A percentile compares a stretch with the other conserved stretches of the same genome.
Evolutionary conservation across 2,888 invertebrate genomes (phyloP).

Genomic region (Tridacna crocea): DNA sequence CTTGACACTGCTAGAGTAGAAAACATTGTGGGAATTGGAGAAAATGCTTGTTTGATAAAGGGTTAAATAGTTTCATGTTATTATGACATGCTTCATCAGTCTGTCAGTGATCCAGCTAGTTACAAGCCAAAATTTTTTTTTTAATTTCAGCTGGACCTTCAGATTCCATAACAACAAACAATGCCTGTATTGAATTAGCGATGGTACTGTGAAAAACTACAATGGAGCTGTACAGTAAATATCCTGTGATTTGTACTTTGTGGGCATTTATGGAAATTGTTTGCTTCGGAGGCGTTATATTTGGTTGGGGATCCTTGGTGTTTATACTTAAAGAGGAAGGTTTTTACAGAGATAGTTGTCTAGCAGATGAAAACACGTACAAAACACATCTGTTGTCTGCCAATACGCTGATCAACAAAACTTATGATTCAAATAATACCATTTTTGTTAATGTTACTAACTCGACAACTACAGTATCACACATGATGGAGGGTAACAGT

Average conservation of each 20-base stretch:
- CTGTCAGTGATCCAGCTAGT: too few species aligned
- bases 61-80: too few species aligned
- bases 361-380: background rate
- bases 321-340: constrained; percentile 72
- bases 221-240: constrained; percentile 50
- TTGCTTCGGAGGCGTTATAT: constrained; percentile 70
- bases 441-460: background rate
- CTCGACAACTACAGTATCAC: background rate
- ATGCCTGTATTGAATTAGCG: too few species aligned
- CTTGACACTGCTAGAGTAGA: too few species aligned
- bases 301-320: constrained; percentile 74
- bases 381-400: background rate
- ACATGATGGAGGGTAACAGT: background rate
- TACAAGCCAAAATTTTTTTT: too few species aligned
- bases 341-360: constrained; percentile 65
- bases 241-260: constrained; percentile 54
- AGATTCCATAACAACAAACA: too few species aligned
- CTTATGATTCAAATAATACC: background rate
- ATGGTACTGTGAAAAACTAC: too few species aligned
- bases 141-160: too few species aligned
- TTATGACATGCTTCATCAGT: too few species aligned
- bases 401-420: background rate
- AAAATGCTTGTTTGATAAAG: too few species aligned
- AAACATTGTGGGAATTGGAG: too few species aligned
- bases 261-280: constrained; percentile 73